Percentiles rank a stretch among this genome's conserved stretches.
phyloP scores from a whole-genome alignment of 2,888 invertebrate genomes.

The Cheilosia impressa region DNA sequence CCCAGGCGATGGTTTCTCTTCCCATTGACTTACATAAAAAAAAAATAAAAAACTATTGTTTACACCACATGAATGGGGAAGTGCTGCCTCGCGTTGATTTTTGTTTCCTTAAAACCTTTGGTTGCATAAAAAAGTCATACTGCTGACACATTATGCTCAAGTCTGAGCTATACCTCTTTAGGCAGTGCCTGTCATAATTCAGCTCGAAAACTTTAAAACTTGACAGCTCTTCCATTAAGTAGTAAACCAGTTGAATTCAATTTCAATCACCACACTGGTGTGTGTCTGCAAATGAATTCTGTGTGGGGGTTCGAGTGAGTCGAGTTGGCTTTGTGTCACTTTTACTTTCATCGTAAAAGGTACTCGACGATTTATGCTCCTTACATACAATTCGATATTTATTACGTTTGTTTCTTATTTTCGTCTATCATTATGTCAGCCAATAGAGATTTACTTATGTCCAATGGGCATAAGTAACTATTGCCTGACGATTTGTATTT shows the following conservation, averaged over 20 bases:
- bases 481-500: background rate
- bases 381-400: constrained; percentile 20
- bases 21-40: constrained; percentile 25
- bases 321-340: constrained; percentile 27
- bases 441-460: constrained; percentile 3
- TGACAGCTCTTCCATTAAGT: constrained; percentile 53
- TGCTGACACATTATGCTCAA: constrained; percentile 4
- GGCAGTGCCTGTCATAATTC: constrained; percentile 42
- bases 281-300: background rate
- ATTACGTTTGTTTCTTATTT: constrained; percentile 29
- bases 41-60: background rate
- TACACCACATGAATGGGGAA: constrained; percentile 17
- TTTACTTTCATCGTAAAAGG: constrained; percentile 46
- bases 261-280: constrained; percentile 3
- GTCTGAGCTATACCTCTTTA: constrained; percentile 26
- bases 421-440: constrained; percentile 25
- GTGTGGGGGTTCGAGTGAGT: constrained; percentile 11
- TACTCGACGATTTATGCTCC: constrained; percentile 21
- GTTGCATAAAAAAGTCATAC: constrained; percentile 27
- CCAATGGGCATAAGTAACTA: constrained; percentile 16
- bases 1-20: constrained; percentile 12
- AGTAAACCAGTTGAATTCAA: constrained; percentile 34
- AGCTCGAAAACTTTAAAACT: constrained; percentile 43
- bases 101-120: constrained; percentile 25
- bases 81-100: constrained; percentile 22